phyloP scores from a whole-genome alignment of 1,140 invertebrate genomes.

The Trichoplusia ni region DNA sequence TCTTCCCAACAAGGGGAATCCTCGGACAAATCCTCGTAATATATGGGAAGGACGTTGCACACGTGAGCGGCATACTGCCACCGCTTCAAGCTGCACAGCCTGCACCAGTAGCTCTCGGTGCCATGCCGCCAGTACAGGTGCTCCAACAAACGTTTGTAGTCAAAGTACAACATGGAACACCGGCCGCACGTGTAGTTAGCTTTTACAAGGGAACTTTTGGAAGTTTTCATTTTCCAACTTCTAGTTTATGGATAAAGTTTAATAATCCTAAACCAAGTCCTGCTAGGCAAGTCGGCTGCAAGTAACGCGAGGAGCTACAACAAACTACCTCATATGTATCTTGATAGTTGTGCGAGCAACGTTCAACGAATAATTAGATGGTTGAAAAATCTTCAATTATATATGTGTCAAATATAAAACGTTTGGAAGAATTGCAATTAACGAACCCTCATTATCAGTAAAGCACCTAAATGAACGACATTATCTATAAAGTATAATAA shows the following conservation, averaged over 20 bases:
- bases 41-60: conserved; percentile 53
- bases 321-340: not conserved
- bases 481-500: not conserved
- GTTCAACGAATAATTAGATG: not conserved
- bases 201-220: conserved; percentile 11
- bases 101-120: conserved; percentile 55
- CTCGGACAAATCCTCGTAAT: conserved; percentile 23
- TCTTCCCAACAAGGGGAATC: not conserved
- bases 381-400: not conserved
- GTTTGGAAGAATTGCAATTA: not conserved
- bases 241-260: conserved; percentile 27
- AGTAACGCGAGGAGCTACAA: not conserved
- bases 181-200: conserved; percentile 45
- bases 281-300: not conserved
- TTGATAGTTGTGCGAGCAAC: not conserved
- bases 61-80: conserved; percentile 53
- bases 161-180: conserved; percentile 49
- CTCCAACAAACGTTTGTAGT: conserved; percentile 52
- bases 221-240: conserved; percentile 32
- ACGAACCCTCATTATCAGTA: not conserved
- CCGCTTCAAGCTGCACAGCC: conserved; percentile 46
- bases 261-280: not conserved
- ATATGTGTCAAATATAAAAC: not conserved
- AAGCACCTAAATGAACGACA: conserved; percentile 1
- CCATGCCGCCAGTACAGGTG: conserved; percentile 64